Base-by-base conservation (phyloP, 2,113 vertebrate genomes). In the Copsychus sechellarum region DNA sequence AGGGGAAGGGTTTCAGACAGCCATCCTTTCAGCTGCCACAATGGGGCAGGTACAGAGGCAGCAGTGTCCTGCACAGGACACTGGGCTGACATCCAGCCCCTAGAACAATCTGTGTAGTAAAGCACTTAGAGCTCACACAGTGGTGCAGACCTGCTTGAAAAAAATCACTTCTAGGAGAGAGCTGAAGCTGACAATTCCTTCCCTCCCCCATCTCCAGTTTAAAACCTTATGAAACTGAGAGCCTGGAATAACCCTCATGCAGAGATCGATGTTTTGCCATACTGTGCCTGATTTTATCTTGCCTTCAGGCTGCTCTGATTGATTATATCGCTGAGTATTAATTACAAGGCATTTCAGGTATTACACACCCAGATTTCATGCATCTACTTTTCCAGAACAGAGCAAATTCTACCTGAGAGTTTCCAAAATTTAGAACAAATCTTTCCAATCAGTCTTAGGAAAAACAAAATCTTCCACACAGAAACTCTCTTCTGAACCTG, bases 1-100 rank as follows among this genome's bases (percentile, higher is more conserved):
- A n/a, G 23, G 60, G 69, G 43, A 90, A 79, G 83, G 85, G 26
- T 93, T 96, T 91, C 65, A 95, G 66, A 72, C 79, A 95, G 31
- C 38, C 38, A 2, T 26, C 80, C 88, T 92, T 96, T 97, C 92
- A 95, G 1, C 51, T 34, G 4, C 34, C 18, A 86, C 83, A 92
- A 92, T 81, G 60, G 19, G 47, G 67, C 86, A 90, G 93, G 84
- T 86, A 95, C 69, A 73, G 84, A 83, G 58, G 54, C 58, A 90
- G 81, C 43, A 71, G 15, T 5, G 25, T 36, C 81, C 86, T 94
- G 86, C 76, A 45, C 73, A 38, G 86, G 78, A 70, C 89, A 48
- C 65, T 34, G 87, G 74, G 67, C 25, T 84, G 84, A 61, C 58
- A 92, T 89, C 89, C 61, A 81, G 28, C 40, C n/a, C 91, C 83